phyloP scores from a whole-genome alignment of 2,797 vertebrate genomes.

The Oreochromis mossambicus region DNA sequence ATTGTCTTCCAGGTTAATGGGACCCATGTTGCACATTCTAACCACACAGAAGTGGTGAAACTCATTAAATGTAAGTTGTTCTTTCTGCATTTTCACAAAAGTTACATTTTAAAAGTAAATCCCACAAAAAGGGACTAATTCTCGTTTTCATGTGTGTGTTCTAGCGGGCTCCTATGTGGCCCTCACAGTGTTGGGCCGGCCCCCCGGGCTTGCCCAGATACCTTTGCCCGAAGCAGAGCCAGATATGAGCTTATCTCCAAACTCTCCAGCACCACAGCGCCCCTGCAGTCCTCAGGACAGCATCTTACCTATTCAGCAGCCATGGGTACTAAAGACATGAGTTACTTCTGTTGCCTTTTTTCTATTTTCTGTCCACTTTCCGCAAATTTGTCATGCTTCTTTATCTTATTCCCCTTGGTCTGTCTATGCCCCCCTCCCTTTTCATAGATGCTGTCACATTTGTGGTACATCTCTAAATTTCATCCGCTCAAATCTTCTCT shows the following conservation, averaged over 20 bases:
- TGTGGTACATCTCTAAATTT: neutral
- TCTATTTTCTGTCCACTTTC: neutral
- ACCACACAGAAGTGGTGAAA: conserved; percentile 94
- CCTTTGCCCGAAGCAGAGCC: conserved; percentile 87
- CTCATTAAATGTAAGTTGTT: conserved; percentile 92
- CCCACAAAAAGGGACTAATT: neutral
- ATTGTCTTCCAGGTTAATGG: conserved; percentile 86
- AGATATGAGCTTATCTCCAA: conserved; percentile 80
- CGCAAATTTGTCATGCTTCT: neutral
- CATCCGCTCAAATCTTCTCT: neutral
- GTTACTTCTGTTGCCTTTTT: neutral
- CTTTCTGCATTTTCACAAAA: neutral
- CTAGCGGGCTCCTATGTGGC: conserved; percentile 95
- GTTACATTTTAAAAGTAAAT: neutral
- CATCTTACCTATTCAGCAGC: conserved; percentile 79
- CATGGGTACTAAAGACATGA: conserved; percentile 79
- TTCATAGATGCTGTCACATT: neutral
- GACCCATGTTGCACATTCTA: conserved; percentile 93
- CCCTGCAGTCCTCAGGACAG: conserved; percentile 78
- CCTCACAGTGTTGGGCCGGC: conserved; percentile 93
- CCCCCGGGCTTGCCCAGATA: conserved; percentile 88
- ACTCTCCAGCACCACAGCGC: conserved; percentile 80
- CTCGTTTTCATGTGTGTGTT: neutral
- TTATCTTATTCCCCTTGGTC: neutral
- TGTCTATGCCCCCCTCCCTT: neutral